Base-by-base conservation (phyloP, 1,140 invertebrate species). In the Polyergus mexicanus region DNA sequence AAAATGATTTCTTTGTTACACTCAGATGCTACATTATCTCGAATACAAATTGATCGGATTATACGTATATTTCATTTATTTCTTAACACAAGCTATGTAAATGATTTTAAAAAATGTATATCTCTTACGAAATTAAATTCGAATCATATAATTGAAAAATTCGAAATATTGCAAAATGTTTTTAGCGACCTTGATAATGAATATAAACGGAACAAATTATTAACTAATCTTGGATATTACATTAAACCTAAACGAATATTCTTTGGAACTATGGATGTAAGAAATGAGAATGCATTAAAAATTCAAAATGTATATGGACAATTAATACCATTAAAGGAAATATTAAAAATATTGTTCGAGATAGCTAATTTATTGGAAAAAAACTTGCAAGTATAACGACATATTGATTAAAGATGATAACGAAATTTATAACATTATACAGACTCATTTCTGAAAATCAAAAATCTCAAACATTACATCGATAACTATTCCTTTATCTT, bases 1-100 rank as follows among this genome's bases (percentile, higher is more conserved):
- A 35, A 58, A 74, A 74, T 74, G 47, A 74, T 74, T 74, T 74
- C 71, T 38, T 58, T 51, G 3, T 28, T 74, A 38, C 71, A 74
- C 8, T 74, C 51, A 22, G 71, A 74, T 74, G 71, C 71, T 32
- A 58, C 51, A 5, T 56, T 74, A 74, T 38, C 51, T 56, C n/a
- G n/a, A n/a, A n/a, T n/a, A n/a, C n/a, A n/a, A n/a, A n/a, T n/a
- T n/a, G n/a, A n/a, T n/a, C n/a, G n/a, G 10, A 74, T 74, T 35
- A 56, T 10, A 1, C 51, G 5, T 38, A 38, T 38, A 35, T 58
- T 75, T 16, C 13, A 75, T 58, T 41, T 25, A 41, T 58, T 74
- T 56, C 47, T 74, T 56, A 74, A 74, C 10, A 41, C 71, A 58
- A 75, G 5, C n/a, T 75, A 75, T 58, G 7, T 54, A n/a, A 68